These are phyloP conservation scores for Tricholauxania praeusta DNA, from an alignment of 2,888 invertebrate genomes.

Conservation along the genomic window DNA sequence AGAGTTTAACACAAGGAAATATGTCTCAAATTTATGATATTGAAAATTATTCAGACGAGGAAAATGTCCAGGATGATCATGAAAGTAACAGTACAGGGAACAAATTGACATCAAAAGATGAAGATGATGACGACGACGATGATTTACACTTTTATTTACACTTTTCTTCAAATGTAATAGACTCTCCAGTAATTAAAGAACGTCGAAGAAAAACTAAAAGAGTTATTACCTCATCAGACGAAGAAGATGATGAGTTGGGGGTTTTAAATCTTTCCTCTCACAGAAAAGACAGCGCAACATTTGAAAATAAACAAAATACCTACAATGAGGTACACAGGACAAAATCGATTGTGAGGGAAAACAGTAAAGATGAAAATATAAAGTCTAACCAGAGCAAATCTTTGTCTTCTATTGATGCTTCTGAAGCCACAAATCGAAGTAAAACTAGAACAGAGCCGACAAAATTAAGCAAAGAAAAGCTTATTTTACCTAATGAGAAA, in stretches of 20 bases:
- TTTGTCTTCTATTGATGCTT: background rate
- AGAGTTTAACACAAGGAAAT: constrained; percentile 48
- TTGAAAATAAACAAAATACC: too few relatives aligned
- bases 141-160: constrained; percentile 37
- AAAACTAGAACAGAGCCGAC: background rate
- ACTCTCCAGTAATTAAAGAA: constrained; percentile 6
- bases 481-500: constrained; percentile 16
- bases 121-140: constrained; percentile 42
- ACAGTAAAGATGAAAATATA: too few relatives aligned
- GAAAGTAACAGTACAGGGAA: constrained; percentile 26
- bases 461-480: background rate
- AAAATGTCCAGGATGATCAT: constrained; percentile 33
- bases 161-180: background rate
- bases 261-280: too few relatives aligned
- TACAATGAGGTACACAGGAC: too few relatives aligned
- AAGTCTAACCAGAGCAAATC: background rate
- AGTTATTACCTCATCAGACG: constrained; percentile 16
- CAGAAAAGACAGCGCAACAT: too few relatives aligned
- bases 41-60: constrained; percentile 43
- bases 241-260: background rate
- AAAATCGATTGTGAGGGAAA: too few relatives aligned
- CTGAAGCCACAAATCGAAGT: constrained; percentile 33
- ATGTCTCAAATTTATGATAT: constrained; percentile 58
- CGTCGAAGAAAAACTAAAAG: background rate
- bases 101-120: constrained; percentile 8